Percentiles rank a stretch among this genome's conserved stretches.
These are phyloP conservation scores for Carcinoscorpius rotundicauda DNA, from an alignment of 1,140 invertebrate genomes.

Conservation along the genomic window DNA sequence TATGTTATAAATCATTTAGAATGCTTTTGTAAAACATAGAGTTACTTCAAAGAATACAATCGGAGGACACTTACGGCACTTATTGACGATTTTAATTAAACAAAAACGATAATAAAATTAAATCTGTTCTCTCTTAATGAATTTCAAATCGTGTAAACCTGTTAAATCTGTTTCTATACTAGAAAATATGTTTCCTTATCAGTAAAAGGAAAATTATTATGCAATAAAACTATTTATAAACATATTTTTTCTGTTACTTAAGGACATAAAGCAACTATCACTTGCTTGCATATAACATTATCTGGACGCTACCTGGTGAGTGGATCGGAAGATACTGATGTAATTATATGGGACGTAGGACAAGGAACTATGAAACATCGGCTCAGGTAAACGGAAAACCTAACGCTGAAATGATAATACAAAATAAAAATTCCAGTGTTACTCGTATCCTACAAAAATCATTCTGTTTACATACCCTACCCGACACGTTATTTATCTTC, in stretches of 20 bases:
- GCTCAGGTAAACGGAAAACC: conserved; percentile 41
- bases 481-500: no score
- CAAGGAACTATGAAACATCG: conserved; percentile 45
- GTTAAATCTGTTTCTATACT: no score
- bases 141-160: no score
- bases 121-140: no score
- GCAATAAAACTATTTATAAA: neutral
- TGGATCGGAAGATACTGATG: conserved; percentile 68
- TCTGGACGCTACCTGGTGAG: conserved; percentile 62
- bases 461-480: neutral
- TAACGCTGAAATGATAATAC: no score
- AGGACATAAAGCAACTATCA: conserved; percentile 63
- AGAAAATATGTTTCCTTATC: no score
- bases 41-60: no score
- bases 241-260: conserved; percentile 5
- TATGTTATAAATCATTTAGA: neutral
- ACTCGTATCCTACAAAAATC: no score
- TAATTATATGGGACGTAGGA: conserved; percentile 70
- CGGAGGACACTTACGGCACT: no score
- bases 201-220: neutral
- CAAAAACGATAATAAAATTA: no score
- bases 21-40: no score
- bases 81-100: no score
- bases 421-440: conserved; percentile 1
- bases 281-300: conserved; percentile 60